Evolutionary conservation across 1,140 invertebrate species (phyloP).

Genomic region (Ceratina australensis): DNA sequence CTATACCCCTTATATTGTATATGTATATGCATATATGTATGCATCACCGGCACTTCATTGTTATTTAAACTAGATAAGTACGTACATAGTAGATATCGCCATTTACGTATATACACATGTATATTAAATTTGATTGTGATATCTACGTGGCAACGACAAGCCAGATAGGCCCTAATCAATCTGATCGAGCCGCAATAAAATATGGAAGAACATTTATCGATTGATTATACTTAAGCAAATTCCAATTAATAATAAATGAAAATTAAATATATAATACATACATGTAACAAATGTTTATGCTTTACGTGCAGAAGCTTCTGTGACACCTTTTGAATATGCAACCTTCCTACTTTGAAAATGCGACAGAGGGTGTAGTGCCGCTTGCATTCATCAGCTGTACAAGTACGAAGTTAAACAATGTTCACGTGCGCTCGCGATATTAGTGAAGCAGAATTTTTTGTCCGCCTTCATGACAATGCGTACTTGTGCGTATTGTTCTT

Average conservation of each 20-base stretch:
- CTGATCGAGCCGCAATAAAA: too few relatives aligned
- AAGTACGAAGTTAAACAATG: background rate
- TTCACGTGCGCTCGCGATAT: background rate
- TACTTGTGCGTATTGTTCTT: background rate
- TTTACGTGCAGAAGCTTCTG: background rate
- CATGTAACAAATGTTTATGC: background rate
- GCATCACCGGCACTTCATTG: background rate
- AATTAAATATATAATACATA: too few relatives aligned
- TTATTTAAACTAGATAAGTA: slow-evolving; percentile 1
- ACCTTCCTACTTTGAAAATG: background rate
- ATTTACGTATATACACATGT: too few relatives aligned
- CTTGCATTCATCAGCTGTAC: background rate
- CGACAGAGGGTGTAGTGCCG: background rate
- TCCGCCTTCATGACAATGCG: background rate
- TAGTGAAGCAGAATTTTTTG: background rate
- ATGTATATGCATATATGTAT: background rate
- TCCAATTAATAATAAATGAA: too few relatives aligned
- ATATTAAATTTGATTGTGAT: too few relatives aligned
- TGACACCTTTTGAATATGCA: background rate
- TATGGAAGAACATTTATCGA: too few relatives aligned
- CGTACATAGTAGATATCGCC: too few relatives aligned
- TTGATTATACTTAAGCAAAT: too few relatives aligned
- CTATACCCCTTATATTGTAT: background rate
- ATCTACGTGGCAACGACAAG: too few relatives aligned
- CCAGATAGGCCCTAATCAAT: too few relatives aligned